Conservation (phyloP, 2,797 vertebrate genomes). For the Labroides dimidiatus region DNA sequence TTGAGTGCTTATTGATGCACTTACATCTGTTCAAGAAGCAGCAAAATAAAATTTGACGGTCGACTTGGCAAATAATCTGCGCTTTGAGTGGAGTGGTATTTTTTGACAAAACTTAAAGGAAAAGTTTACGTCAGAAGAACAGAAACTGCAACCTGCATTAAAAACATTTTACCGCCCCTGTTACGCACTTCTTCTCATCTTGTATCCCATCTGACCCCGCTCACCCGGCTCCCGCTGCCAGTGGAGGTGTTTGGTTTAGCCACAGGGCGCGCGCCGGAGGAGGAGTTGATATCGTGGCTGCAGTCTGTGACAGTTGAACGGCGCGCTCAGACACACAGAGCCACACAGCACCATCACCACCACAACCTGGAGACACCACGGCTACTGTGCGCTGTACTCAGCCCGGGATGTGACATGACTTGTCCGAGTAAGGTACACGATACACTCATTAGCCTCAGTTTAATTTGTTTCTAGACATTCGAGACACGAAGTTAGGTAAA, state of each 20-base stretch:
- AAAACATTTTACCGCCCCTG: neutral
- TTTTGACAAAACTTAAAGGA: neutral
- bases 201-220: slow-evolving; percentile 58
- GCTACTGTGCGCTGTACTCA: slow-evolving; percentile 51
- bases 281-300: slow-evolving; percentile 73
- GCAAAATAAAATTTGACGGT: neutral
- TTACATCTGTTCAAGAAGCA: neutral
- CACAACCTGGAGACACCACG: slow-evolving; percentile 69
- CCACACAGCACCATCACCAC: slow-evolving; percentile 53
- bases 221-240: slow-evolving; percentile 43
- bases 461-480: slow-evolving; percentile 27
- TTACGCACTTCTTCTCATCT: neutral
- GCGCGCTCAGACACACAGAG: slow-evolving; percentile 69
- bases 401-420: slow-evolving; percentile 79
- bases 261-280: slow-evolving; percentile 74
- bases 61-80: neutral
- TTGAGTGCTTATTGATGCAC: too few relatives aligned
- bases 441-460: slow-evolving; percentile 41
- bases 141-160: neutral
- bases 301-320: slow-evolving; percentile 61
- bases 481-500: neutral
- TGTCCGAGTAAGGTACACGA: slow-evolving; percentile 78
- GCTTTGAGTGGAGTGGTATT: neutral
- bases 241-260: slow-evolving; percentile 68
- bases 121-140: neutral